Base-by-base conservation (phyloP, 2,113 vertebrate species). In the Circaetus gallicus region DNA sequence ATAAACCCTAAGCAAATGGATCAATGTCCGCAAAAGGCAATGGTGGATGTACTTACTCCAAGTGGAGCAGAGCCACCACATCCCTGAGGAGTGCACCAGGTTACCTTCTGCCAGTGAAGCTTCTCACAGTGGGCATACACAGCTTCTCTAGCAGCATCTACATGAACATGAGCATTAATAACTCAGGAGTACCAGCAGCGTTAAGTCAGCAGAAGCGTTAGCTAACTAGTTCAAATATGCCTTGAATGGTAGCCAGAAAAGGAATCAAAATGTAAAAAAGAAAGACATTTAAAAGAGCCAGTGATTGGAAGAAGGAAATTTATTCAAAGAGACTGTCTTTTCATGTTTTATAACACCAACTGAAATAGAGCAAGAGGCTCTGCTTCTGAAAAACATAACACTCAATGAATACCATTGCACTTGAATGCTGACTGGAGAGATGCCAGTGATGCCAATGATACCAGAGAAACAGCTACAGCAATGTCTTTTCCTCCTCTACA, bases 381-480 rank as follows among this genome's bases (percentile, higher is more conserved):
- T 78, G 50, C 80, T 81, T 70, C 66, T 78, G 79, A 69, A 71
- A 90, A 94, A 58, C 38, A 7, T 17, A 80, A 45, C 45, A 78
- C 45, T 50, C 42, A 42, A 1, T 72, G 76, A 93, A 84, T 32
- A 70, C 32, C 36, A 70, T 1, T 26, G 47, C 76, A 81, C 79
- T 69, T 84, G 19, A 95, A 81, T 45, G 52, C 80, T 92, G 77
- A 84, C 80, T 95, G 78, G 84, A 96, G 82, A 87, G 31, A 94
- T 29, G 66, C 61, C 78, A 94, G 43, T 17, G 61, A 95, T 72
- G 85, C 71, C 81, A 92, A 8, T 2, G 47, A 84, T 76, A 56
- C 43, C 89, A 91, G 61, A 90, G 59, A 47, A 91, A 84, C 71
- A 89, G 89, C 49, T 53, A 82, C 26, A n/a, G 81, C 65, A 84